Evolutionary conservation across 2,113 vertebrate species (phyloP).

Genomic region (Garra rufa): DNA sequence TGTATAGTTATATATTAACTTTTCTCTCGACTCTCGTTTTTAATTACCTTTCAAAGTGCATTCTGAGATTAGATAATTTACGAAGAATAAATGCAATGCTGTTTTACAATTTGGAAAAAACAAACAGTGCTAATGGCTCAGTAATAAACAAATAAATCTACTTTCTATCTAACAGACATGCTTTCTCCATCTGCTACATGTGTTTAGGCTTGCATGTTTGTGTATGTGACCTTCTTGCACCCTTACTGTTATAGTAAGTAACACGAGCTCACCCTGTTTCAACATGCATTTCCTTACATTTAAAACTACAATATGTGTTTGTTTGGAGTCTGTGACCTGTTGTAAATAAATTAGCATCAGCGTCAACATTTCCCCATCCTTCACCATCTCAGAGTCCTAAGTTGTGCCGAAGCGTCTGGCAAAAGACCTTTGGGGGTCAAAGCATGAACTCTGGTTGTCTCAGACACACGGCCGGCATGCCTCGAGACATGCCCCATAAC

Average conservation of each 20-base stretch:
- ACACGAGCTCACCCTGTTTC: constrained; percentile 30
- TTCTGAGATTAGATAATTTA: neutral
- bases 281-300: constrained; percentile 3
- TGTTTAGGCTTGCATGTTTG: constrained; percentile 50
- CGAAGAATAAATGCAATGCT: neutral
- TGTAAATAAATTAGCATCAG: constrained; percentile 53
- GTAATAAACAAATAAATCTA: constrained; percentile 44
- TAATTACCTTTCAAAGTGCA: neutral
- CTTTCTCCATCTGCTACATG: constrained; percentile 56
- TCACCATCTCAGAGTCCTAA: neutral
- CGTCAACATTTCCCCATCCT: constrained; percentile 19
- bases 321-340: constrained; percentile 45
- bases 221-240: constrained; percentile 50
- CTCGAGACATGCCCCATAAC: constrained; percentile 56
- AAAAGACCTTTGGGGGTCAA: constrained; percentile 62
- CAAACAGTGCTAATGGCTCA: constrained; percentile 31
- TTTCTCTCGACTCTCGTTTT: neutral
- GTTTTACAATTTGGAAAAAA: neutral
- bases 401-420: constrained; percentile 53
- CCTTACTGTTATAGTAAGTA: constrained; percentile 39
- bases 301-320: constrained; percentile 43
- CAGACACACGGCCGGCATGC: constrained; percentile 49
- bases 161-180: constrained; percentile 57
- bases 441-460: constrained; percentile 56
- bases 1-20: neutral